Evolutionary conservation across 2,797 vertebrate genomes (phyloP).

Genomic region (Urophycis tenuis): DNA sequence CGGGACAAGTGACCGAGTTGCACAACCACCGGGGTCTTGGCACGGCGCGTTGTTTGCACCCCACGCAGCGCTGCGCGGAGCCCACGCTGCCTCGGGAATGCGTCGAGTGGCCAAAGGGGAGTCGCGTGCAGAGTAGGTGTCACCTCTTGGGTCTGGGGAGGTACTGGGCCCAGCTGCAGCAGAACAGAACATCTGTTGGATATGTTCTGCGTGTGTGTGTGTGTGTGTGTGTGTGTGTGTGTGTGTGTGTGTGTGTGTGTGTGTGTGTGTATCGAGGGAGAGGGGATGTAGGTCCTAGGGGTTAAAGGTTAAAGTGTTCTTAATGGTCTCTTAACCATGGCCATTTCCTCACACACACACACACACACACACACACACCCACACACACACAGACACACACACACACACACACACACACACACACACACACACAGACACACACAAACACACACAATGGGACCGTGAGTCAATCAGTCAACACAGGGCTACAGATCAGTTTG

Average conservation of each 20-base stretch:
- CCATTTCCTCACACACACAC: no score
- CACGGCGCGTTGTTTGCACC: conserved; percentile 38
- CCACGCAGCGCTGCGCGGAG: conserved; percentile 35
- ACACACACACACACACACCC: no score
- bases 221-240: no score
- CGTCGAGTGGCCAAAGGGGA: conserved; percentile 16
- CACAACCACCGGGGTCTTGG: conserved; percentile 47
- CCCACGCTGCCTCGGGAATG: conserved; percentile 56
- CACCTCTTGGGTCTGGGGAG: conserved; percentile 27
- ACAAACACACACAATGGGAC: background rate
- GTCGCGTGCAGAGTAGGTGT: background rate
- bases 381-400: background rate
- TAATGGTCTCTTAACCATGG: no score
- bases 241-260: no score
- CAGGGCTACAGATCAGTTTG: background rate
- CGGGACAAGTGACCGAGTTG: conserved; percentile 57
- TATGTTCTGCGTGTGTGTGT: conserved; percentile 8
- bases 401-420: conserved; percentile 5
- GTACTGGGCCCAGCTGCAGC: conserved; percentile 52
- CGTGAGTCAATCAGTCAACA: background rate
- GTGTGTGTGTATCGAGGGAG: no score
- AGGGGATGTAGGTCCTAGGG: no score
- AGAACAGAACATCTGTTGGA: conserved; percentile 60
- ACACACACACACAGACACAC: conserved; percentile 7
- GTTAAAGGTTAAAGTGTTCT: background rate